These are phyloP conservation scores for Polypedilum vanderplanki DNA, from an alignment of 1,140 invertebrate genomes.

Conservation along the genomic window DNA sequence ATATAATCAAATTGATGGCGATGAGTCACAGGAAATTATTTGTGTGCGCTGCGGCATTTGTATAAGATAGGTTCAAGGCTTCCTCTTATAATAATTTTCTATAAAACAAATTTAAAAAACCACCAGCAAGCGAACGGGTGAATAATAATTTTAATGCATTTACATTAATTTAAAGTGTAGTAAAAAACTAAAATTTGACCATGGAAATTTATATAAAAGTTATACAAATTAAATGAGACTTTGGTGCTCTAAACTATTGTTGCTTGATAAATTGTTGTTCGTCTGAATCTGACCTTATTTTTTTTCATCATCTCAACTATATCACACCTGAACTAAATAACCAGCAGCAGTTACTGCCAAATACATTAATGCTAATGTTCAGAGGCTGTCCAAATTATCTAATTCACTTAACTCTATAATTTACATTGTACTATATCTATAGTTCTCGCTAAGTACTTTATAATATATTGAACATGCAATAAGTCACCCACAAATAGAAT, in stretches of 20 bases:
- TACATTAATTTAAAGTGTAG: slow-evolving; percentile 14
- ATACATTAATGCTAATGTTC: no score
- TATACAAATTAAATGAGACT: slow-evolving; percentile 13
- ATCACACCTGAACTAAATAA: background rate
- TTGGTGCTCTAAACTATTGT: background rate
- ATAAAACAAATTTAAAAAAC: no score
- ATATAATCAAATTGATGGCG: background rate
- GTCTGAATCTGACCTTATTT: background rate
- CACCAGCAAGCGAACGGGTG: no score
- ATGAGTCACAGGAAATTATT: slow-evolving; percentile 26
- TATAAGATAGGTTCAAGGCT: slow-evolving; percentile 13
- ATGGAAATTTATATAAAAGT: no score
- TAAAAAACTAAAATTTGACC: background rate
- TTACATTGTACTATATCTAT: background rate
- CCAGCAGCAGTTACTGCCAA: no score
- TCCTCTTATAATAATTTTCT: background rate
- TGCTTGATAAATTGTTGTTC: slow-evolving; percentile 6
- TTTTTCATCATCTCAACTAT: background rate
- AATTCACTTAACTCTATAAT: background rate
- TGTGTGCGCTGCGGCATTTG: background rate
- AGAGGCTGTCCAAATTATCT: no score
- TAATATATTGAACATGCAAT: background rate
- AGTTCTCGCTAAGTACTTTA: background rate
- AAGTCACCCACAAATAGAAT: no score
- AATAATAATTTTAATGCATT: background rate